phyloP scores from a whole-genome alignment of 2,888 invertebrate genomes.

The Ormyrus thymus region DNA sequence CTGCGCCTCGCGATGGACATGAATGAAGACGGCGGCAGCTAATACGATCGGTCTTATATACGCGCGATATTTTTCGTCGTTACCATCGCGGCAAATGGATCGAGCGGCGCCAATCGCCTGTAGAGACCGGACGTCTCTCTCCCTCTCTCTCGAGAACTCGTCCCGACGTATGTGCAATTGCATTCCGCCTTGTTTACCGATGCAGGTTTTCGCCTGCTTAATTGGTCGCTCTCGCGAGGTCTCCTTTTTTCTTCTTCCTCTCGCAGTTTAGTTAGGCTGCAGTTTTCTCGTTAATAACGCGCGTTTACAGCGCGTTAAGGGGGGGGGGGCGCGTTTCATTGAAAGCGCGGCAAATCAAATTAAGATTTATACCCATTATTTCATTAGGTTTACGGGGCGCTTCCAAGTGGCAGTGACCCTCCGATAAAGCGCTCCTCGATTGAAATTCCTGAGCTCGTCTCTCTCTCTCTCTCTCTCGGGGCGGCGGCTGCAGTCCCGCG shows the following conservation, averaged over 20 bases:
- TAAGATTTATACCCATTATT: constrained; percentile 47
- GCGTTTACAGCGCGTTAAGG: no score
- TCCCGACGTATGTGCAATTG: constrained; percentile 10
- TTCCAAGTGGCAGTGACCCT: constrained; percentile 43
- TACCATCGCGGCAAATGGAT: constrained; percentile 56
- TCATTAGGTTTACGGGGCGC: constrained; percentile 48
- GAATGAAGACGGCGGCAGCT: not conserved
- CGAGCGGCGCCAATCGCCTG: constrained; percentile 54
- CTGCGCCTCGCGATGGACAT: not conserved
- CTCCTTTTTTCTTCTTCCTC: no score
- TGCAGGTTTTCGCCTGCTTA: constrained; percentile 43
- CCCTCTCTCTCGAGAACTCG: constrained; percentile 53
- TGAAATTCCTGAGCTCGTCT: constrained; percentile 56
- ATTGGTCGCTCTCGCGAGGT: constrained; percentile 21
- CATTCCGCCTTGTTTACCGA: constrained; percentile 54
- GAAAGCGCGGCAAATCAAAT: constrained; percentile 28
- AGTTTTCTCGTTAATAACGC: no score
- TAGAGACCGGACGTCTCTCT: constrained; percentile 21
- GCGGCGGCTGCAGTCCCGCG: not conserved
- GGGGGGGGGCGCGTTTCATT: no score
- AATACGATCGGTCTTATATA: constrained; percentile 45
- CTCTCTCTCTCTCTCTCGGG: no score
- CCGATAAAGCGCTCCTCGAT: constrained; percentile 44
- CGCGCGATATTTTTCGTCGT: constrained; percentile 51
- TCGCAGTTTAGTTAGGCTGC: no score